Percentiles rank a stretch among this genome's conserved stretches.
These are phyloP conservation scores for Thecocarcelia acutangulata DNA, from an alignment of 2,888 invertebrate species.

Conservation along the genomic window DNA sequence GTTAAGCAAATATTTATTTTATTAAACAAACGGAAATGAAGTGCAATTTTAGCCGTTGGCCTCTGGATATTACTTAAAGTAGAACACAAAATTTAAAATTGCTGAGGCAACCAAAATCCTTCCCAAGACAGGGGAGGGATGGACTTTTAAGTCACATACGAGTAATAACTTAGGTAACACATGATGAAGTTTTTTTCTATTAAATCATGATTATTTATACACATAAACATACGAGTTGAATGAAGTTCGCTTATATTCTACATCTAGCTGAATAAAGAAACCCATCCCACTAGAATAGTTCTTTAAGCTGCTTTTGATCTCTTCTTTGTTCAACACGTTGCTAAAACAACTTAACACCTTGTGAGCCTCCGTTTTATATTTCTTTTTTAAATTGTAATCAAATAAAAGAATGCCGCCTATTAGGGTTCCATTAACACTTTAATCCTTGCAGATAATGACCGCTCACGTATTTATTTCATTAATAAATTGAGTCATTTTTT, in stretches of 20 bases:
- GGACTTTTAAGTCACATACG: no score
- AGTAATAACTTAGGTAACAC: no score
- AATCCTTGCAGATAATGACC: constrained; percentile 39
- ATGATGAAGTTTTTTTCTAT: no score
- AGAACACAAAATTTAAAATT: neutral
- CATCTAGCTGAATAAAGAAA: no score
- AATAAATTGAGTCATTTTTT: constrained; percentile 75
- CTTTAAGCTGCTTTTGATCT: constrained; percentile 30
- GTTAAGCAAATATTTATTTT: constrained; percentile 62
- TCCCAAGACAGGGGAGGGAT: no score
- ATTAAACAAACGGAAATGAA: constrained; percentile 61
- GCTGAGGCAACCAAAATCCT: neutral
- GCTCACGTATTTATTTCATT: constrained; percentile 45
- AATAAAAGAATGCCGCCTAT: constrained; percentile 24
- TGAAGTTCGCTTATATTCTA: no score
- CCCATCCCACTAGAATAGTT: neutral
- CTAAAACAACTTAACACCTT: constrained; percentile 60
- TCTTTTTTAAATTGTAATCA: no score
- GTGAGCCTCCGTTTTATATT: neutral
- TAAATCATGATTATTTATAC: no score
- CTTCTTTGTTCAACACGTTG: constrained; percentile 59
- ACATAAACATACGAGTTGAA: no score
- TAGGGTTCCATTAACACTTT: neutral
- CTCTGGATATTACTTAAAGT: neutral
- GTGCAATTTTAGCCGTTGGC: constrained; percentile 47